phyloP scores from a whole-genome alignment of 2,797 vertebrate species.

The Podarcis lilfordi region DNA sequence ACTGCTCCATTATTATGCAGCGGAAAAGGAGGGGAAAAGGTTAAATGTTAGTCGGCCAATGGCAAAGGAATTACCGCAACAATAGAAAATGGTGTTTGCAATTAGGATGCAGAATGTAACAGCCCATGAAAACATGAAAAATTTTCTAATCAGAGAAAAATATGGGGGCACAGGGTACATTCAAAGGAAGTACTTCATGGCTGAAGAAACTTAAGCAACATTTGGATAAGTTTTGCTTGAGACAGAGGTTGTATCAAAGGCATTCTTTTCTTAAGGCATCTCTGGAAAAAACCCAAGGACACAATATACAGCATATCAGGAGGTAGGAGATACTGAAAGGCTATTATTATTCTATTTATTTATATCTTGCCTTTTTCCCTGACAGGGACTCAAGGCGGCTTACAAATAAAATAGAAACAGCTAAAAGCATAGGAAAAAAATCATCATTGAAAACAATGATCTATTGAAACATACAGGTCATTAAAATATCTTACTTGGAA shows the following conservation, averaged over 20 bases:
- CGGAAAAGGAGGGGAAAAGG: constrained; percentile 83
- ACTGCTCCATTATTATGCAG: constrained; percentile 95
- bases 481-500: too few relatives aligned
- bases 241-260: constrained; percentile 41
- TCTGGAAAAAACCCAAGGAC: constrained; percentile 46
- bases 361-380: too few relatives aligned
- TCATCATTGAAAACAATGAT: too few relatives aligned
- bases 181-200: constrained; percentile 27
- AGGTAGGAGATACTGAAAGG: constrained; percentile 58
- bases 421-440: too few relatives aligned
- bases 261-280: constrained; percentile 68
- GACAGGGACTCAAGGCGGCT: too few relatives aligned
- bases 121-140: constrained; percentile 58
- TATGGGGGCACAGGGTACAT: constrained; percentile 31
- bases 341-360: constrained; percentile 44
- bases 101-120: constrained; percentile 55
- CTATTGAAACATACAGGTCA: too few relatives aligned
- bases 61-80: constrained; percentile 70
- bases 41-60: constrained; percentile 81
- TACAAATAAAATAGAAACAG: too few relatives aligned
- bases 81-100: constrained; percentile 54
- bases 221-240: constrained; percentile 5
- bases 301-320: constrained; percentile 73
- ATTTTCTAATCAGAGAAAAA: constrained; percentile 49
- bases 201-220: constrained; percentile 47